Evolutionary conservation across 2,113 vertebrate genomes (phyloP).

Genomic region (Buteo buteo): DNA sequence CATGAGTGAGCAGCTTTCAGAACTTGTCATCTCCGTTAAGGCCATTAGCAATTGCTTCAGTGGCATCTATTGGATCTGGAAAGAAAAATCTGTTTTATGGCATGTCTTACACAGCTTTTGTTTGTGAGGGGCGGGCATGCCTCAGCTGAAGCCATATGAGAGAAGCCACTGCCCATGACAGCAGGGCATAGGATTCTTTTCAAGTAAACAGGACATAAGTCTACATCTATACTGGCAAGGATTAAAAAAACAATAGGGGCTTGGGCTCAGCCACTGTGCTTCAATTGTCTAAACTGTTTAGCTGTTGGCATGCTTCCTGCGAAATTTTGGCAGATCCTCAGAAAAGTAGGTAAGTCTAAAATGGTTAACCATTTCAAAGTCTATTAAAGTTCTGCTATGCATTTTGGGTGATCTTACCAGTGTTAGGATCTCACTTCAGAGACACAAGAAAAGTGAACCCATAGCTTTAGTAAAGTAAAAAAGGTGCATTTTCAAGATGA

Average conservation of each 20-base stretch:
- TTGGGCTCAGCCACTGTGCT: background rate
- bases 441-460: background rate
- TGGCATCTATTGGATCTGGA: background rate
- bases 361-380: background rate
- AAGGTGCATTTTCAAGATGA: background rate
- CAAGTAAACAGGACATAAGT: background rate
- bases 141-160: background rate
- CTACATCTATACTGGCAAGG: background rate
- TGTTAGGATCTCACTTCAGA: background rate
- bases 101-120: background rate
- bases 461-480: background rate
- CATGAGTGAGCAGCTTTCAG: background rate
- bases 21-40: background rate
- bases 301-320: background rate
- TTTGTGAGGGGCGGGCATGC: background rate
- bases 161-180: background rate
- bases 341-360: constrained; percentile 5
- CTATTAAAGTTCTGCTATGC: background rate
- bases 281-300: background rate
- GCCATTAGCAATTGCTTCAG: background rate
- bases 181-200: background rate
- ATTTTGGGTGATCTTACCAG: background rate
- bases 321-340: background rate
- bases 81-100: background rate
- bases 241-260: background rate